phyloP scores from a whole-genome alignment of 2,888 invertebrate species.

The Sarcophaga caerulescens region DNA sequence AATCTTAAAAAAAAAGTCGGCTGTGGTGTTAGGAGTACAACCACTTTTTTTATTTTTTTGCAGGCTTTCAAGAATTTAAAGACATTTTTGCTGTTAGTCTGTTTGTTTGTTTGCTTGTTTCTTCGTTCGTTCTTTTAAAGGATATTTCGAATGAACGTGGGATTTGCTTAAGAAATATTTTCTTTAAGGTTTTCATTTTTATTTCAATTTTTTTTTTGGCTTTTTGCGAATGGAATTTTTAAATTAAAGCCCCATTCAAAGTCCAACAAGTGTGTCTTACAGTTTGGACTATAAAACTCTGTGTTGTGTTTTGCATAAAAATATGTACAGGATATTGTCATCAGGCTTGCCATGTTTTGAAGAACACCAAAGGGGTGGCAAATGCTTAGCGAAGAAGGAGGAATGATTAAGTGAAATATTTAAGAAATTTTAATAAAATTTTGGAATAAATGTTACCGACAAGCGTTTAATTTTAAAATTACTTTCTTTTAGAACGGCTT shows the following conservation, averaged over 20 bases:
- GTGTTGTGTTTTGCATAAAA: not conserved
- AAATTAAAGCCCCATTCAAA: not conserved
- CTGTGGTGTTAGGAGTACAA: constrained; percentile 11
- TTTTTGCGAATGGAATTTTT: not conserved
- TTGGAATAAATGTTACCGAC: too few species aligned
- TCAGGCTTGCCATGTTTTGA: not conserved
- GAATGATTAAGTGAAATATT: too few species aligned
- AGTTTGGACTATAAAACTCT: not conserved
- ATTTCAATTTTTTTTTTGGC: not conserved
- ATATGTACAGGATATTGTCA: not conserved
- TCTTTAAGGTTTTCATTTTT: not conserved
- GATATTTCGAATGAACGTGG: not conserved
- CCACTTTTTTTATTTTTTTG: not conserved
- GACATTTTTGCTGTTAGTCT: not conserved
- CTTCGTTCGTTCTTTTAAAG: not conserved
- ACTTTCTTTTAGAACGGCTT: too few species aligned
- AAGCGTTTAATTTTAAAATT: too few species aligned
- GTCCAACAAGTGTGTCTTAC: constrained; percentile 9
- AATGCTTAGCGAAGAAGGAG: too few species aligned
- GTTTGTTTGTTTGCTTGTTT: not conserved
- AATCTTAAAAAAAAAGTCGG: constrained; percentile 1
- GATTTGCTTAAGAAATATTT: constrained; percentile 1
- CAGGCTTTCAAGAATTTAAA: not conserved
- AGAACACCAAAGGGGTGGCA: too few species aligned
- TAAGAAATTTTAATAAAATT: too few species aligned